Evolutionary conservation across 1,140 invertebrate genomes (phyloP).

Genomic region (Drosophila erecta): DNA sequence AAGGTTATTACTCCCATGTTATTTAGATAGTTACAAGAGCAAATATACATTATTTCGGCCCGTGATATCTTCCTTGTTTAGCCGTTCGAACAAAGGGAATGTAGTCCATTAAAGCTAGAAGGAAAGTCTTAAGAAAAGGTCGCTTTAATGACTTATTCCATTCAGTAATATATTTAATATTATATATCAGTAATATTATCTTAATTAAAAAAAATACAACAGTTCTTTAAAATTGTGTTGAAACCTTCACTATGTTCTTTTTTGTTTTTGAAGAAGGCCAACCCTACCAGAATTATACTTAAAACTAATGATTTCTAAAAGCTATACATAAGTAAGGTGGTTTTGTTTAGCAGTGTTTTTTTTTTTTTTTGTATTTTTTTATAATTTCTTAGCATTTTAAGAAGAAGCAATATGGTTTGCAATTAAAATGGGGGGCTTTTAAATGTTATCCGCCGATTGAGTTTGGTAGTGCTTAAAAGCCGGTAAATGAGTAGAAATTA

Average conservation of each 20-base stretch:
- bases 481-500: constrained; percentile 7
- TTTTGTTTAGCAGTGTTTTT: constrained; percentile 10
- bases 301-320: constrained; percentile 12
- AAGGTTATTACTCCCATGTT: too few relatives aligned
- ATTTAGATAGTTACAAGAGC: too few relatives aligned
- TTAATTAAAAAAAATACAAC: constrained; percentile 13
- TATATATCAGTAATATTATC: constrained; percentile 13
- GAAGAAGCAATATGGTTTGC: constrained; percentile 13
- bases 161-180: constrained; percentile 11
- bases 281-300: constrained; percentile 15
- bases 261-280: constrained; percentile 6
- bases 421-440: not conserved
- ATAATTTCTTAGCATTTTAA: constrained; percentile 5
- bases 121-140: not conserved
- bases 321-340: constrained; percentile 10
- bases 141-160: constrained; percentile 12
- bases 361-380: not conserved
- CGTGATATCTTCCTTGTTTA: too few relatives aligned
- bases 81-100: too few relatives aligned
- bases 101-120: not conserved
- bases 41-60: too few relatives aligned
- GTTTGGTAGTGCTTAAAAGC: constrained; percentile 8
- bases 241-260: constrained; percentile 4
- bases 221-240: constrained; percentile 9
- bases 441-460: not conserved